Conservation (phyloP, 23 tunicate genomes). For the Ascidia mentula region DNA sequence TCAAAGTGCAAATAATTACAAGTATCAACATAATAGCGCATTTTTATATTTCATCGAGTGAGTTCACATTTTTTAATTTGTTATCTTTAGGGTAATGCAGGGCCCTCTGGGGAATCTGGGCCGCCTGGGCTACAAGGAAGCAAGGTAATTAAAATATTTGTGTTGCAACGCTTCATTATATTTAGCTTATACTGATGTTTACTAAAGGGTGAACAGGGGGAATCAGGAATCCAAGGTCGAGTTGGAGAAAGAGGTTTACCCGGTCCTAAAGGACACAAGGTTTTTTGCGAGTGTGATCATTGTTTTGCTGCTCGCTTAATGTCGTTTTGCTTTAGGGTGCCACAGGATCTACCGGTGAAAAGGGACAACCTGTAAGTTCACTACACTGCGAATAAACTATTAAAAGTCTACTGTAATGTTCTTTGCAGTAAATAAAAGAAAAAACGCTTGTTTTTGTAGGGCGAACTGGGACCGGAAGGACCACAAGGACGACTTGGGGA, state of each 20-base stretch:
- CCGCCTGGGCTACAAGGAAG: conserved; percentile 36
- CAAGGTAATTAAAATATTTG: conserved; percentile 4
- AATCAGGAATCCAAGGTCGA: conserved; percentile 62
- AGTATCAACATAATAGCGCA: no score
- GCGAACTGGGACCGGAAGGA: conserved; percentile 76
- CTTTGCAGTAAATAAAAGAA: neutral
- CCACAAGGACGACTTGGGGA: conserved; percentile 48
- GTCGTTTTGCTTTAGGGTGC: conserved; percentile 47
- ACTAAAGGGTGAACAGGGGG: conserved; percentile 65
- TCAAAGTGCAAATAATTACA: no score
- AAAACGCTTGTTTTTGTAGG: conserved; percentile 19
- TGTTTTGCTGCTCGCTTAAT: neutral
- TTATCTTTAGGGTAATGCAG: conserved; percentile 40
- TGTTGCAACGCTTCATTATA: neutral
- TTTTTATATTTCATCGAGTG: no score
- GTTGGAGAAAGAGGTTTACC: conserved; percentile 77
- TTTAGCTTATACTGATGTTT: neutral
- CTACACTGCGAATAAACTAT: neutral
- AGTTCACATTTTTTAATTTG: no score
- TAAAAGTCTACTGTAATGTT: no score
- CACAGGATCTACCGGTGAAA: conserved; percentile 56
- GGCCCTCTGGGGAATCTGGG: conserved; percentile 51
- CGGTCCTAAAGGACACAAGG: conserved; percentile 89
- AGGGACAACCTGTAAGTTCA: conserved; percentile 83
- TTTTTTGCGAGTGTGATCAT: neutral